A percentile compares a stretch with the other conserved stretches of the same genome.
phyloP scores from a whole-genome alignment of 2,888 invertebrate genomes.

The Erebia palarica region DNA sequence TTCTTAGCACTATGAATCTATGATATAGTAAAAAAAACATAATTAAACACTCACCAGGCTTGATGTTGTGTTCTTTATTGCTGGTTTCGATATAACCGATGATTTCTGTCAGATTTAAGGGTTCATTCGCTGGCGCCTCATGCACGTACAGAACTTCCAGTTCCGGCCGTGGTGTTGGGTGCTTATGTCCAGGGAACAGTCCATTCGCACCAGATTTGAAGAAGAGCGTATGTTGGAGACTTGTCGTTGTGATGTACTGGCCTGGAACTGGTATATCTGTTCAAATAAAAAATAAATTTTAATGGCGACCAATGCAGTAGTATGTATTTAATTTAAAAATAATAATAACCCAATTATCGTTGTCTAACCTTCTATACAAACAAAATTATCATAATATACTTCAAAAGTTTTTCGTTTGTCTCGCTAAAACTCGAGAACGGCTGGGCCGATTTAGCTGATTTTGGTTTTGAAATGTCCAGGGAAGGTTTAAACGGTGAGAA shows the following conservation, averaged over 20 bases:
- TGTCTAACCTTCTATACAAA: too few species aligned
- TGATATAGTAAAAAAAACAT: background rate
- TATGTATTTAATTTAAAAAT: too few species aligned
- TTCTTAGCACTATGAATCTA: background rate
- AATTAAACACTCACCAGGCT: constrained; percentile 14
- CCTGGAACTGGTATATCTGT: constrained; percentile 57
- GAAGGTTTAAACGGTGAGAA: too few species aligned
- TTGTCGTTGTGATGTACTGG: constrained; percentile 71
- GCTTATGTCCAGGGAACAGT: constrained; percentile 36
- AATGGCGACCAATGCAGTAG: too few species aligned
- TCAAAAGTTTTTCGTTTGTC: too few species aligned
- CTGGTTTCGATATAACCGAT: background rate
- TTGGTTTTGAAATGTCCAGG: too few species aligned
- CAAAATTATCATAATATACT: too few species aligned
- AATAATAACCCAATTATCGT: too few species aligned
- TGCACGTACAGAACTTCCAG: constrained; percentile 5
- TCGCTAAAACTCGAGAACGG: too few species aligned
- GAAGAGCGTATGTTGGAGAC: constrained; percentile 76
- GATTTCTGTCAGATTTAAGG: background rate
- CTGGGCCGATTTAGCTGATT: too few species aligned
- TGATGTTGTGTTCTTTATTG: background rate
- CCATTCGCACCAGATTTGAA: constrained; percentile 39
- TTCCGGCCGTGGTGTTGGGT: constrained; percentile 16
- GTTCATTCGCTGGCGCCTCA: background rate
- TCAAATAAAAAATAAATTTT: constrained; percentile 19